phyloP scores from a whole-genome alignment of 1,140 invertebrate genomes.

The Lethrus apterus region DNA sequence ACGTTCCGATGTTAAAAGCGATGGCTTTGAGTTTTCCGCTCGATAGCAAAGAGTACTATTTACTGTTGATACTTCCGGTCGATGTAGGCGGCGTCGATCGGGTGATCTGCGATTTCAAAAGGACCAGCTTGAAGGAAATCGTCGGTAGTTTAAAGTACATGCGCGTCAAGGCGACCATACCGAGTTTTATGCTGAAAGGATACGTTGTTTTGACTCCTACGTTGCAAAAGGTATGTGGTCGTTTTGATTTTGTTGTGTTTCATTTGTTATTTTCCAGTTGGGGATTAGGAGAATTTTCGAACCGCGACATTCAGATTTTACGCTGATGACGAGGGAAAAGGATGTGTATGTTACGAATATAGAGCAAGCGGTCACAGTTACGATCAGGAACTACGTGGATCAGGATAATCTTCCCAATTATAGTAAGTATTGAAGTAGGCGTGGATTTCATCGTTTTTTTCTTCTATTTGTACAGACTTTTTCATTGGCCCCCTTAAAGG shows the following conservation, averaged over 20 bases:
- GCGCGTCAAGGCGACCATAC: conserved; percentile 64
- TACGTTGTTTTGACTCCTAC: conserved; percentile 68
- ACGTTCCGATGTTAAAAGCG: conserved; percentile 61
- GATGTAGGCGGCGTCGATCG: conserved; percentile 42
- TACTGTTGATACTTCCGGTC: conserved; percentile 52
- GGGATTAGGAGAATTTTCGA: conserved; percentile 70
- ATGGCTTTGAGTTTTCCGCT: conserved; percentile 66
- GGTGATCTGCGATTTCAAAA: conserved; percentile 36
- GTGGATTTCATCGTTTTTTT: too few relatives aligned
- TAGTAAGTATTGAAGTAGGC: conserved; percentile 47
- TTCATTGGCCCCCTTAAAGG: too few relatives aligned
- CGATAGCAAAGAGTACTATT: conserved; percentile 58
- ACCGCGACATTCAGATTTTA: conserved; percentile 64
- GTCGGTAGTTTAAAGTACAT: conserved; percentile 56
- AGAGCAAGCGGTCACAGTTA: conserved; percentile 72
- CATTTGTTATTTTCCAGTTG: conserved; percentile 47
- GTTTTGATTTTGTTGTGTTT: background rate
- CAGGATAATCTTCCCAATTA: conserved; percentile 44
- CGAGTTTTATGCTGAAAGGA: conserved; percentile 68
- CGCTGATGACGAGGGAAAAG: conserved; percentile 63
- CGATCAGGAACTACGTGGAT: conserved; percentile 65
- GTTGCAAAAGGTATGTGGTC: conserved; percentile 58
- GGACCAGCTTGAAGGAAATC: conserved; percentile 53
- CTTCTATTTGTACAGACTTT: too few relatives aligned
- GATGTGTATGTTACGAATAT: conserved; percentile 71